These are phyloP conservation scores for Drosophila lini DNA, from an alignment of 1,140 invertebrate genomes.

Conservation along the genomic window DNA sequence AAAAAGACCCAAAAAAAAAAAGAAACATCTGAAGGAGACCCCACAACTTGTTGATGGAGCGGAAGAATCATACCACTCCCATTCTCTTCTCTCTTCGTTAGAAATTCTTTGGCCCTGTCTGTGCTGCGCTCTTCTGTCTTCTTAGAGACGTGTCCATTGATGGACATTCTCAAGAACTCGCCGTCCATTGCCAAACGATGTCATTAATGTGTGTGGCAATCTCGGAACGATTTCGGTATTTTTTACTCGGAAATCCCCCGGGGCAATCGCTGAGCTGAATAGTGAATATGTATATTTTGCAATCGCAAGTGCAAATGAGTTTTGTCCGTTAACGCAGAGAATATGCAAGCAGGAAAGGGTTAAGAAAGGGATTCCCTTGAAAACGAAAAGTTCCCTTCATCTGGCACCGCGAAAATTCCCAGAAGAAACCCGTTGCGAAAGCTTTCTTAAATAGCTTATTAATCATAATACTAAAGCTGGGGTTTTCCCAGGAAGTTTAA, in stretches of 20 bases:
- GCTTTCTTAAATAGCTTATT: constrained; percentile 9
- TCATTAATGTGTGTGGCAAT: constrained; percentile 73
- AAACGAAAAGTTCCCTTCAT: constrained; percentile 22
- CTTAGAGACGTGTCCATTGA: constrained; percentile 54
- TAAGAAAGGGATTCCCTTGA: constrained; percentile 14
- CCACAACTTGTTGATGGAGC: constrained; percentile 46
- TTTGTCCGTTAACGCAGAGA: constrained; percentile 28
- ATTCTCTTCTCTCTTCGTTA: constrained; percentile 40
- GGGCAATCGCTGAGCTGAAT: background rate
- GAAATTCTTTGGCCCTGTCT: constrained; percentile 52
- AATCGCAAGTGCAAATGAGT: constrained; percentile 52
- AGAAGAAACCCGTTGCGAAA: constrained; percentile 5
- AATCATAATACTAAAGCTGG: constrained; percentile 1
- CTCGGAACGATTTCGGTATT: constrained; percentile 30
- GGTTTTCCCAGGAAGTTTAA: background rate
- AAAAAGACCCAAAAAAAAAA: background rate
- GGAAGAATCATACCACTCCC: constrained; percentile 11
- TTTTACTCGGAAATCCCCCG: constrained; percentile 52
- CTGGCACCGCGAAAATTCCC: constrained; percentile 11
- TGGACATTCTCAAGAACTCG: constrained; percentile 74
- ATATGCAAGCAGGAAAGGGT: constrained; percentile 16
- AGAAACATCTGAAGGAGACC: constrained; percentile 5
- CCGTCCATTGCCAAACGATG: constrained; percentile 51
- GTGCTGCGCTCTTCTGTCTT: constrained; percentile 25
- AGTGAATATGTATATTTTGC: constrained; percentile 26